phyloP scores from a whole-genome alignment of 2,113 vertebrate species.

The Platycercus adscitus region DNA sequence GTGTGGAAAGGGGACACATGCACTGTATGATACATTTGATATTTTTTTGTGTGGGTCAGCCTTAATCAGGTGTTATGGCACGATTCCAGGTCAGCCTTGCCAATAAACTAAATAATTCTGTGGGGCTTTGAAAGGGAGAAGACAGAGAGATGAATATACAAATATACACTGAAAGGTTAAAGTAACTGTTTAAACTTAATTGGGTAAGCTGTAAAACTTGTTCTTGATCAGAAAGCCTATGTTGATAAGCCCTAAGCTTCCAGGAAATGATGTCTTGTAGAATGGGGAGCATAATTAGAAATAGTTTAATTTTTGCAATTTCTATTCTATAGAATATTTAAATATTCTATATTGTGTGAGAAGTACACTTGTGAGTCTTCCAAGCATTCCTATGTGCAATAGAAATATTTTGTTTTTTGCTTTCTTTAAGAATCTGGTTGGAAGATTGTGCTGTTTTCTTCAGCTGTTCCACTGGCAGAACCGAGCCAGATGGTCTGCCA shows the following conservation, averaged over 20 bases:
- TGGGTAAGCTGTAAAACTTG: background rate
- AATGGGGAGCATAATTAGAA: constrained; percentile 11
- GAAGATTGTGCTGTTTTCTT: background rate
- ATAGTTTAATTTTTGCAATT: constrained; percentile 27
- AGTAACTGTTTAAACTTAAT: background rate
- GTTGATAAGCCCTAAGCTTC: background rate
- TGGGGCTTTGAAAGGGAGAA: background rate
- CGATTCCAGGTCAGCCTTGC: background rate
- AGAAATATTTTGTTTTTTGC: background rate
- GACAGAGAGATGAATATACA: background rate
- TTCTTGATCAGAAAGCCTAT: background rate
- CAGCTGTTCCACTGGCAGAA: background rate
- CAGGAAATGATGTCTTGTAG: constrained; percentile 22
- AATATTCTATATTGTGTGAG: background rate
- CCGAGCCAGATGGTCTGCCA: background rate
- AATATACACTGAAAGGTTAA: background rate
- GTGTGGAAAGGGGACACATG: background rate
- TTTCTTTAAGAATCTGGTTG: background rate
- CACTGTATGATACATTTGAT: background rate
- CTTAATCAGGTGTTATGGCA: background rate
- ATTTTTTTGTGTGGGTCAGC: background rate
- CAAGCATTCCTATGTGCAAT: background rate
- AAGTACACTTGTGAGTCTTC: background rate
- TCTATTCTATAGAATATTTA: background rate
- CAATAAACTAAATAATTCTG: background rate